Base-by-base conservation (phyloP, 2,888 invertebrate genomes). In the Harpalus rufipes region DNA sequence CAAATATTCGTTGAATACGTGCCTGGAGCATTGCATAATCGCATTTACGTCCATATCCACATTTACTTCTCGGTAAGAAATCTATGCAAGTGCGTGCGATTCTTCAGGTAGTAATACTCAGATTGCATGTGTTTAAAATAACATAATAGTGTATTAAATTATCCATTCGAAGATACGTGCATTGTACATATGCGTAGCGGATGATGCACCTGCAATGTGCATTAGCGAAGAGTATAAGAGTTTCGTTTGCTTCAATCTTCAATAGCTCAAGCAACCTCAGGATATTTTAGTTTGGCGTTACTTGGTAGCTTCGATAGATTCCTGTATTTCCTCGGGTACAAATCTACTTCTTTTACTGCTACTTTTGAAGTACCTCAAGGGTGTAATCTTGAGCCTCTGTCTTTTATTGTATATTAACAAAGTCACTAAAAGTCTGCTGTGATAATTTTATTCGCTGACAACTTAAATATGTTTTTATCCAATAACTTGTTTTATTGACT, bases 91-190 rank as follows among this genome's bases (percentile, higher is more conserved):
- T 65, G 65, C 65, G 14, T 65, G 65, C 25, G 39, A 32, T 65
- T 65, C 65, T 65, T 25, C 80, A 80, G 80, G 80, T 80, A 78
- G 78, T 78, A 80, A 80, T 80, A 59, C 80, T 58, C 10, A 80
- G 59, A 80, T 80, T 80, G 80, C 80, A 80, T 80, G 80, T 80
- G 63, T 80, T 80, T 80, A 80, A 80, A 78, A 78, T 21, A 78
- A 80, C 63, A 80, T 80, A 80, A 59, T 59, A 63, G 80, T 61
- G 41, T 59, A 80, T 80, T 59, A 59, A 80, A 80, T 41, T 80
- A 80, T 63, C 80, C 58, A 78, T 58, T 78, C 78, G 58, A 16
- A 65, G 44, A 81, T 44, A 61, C 16, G 18, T 80, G 80, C 78
- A 78, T 61, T 41, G 63, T 21, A 81, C 65, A 21, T 25, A 63